phyloP scores from a whole-genome alignment of 23 tunicate species.

The Trididemnum clinides region DNA sequence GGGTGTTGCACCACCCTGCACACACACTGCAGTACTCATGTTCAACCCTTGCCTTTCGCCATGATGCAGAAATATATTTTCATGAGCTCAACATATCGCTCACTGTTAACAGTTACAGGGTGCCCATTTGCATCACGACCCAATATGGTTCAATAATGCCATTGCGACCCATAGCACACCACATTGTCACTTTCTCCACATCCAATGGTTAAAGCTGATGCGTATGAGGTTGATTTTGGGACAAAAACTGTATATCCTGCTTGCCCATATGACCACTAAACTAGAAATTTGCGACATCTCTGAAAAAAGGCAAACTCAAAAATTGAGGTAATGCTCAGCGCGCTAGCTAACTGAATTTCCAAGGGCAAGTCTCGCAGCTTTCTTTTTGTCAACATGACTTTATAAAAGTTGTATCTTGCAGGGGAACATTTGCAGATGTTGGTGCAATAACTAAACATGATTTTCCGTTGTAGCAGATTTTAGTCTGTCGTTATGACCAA shows the following conservation, averaged over 20 bases:
- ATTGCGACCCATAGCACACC: background rate
- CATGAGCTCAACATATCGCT: background rate
- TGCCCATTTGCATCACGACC: background rate
- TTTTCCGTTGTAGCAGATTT: too few relatives aligned
- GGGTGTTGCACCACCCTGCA: background rate
- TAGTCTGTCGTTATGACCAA: too few relatives aligned
- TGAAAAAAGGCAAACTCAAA: too few relatives aligned
- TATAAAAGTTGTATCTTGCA: too few relatives aligned
- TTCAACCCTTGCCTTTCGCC: background rate
- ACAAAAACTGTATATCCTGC: background rate
- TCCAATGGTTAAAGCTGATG: background rate
- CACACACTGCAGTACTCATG: background rate
- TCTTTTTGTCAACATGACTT: too few relatives aligned
- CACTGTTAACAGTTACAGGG: background rate
- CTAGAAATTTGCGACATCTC: background rate
- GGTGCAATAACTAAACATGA: too few relatives aligned
- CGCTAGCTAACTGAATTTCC: too few relatives aligned
- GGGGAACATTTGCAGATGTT: too few relatives aligned
- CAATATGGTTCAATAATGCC: background rate
- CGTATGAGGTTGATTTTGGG: background rate
- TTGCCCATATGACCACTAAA: background rate
- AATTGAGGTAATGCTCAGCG: too few relatives aligned
- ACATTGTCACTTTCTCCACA: background rate
- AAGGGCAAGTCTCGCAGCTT: too few relatives aligned
- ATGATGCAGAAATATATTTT: background rate